Base-by-base conservation (phyloP, 2,113 vertebrate species). In the Platysternon megacephalum region DNA sequence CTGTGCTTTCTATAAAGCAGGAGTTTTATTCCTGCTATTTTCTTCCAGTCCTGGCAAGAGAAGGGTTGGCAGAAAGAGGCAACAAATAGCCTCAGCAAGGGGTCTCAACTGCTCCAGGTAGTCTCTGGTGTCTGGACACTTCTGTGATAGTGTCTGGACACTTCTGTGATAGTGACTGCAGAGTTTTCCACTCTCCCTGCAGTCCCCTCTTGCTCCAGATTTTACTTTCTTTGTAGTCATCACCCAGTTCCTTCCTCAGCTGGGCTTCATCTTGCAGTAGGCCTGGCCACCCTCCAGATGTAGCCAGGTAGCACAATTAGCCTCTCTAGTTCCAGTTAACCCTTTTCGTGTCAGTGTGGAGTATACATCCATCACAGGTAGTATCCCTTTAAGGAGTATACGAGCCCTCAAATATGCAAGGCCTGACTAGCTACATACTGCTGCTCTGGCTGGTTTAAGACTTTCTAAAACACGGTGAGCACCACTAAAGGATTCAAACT, bases 381-480 rank as follows among this genome's bases (percentile, higher is more conserved):
- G 13, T 88, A 26, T 42, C 84, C 1, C 6, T 74, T 94, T 91
- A 85, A 74, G 2, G 53, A 12, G 79, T 74, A 35, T 46, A 39
- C 55, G 74, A 81, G 39, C 5, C 11, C 17, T 86, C 87, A 56
- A 16, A 39, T 55, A 84, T 85, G 10, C 6, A 44, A 93, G 42
- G 28, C 22, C 52, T 65, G 88, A 68, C 65, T 87, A 22, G 2
- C 46, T 35, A 26, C 42, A 55, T 55, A 5, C 51, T 74, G 76
- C 42, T 85, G 17, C 79, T 89, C 87, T 72, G 39, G 3, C 46
- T 2, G 11, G 11, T 85, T 94, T 81, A 83, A 68, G 68, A 86
- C 35, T 24, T 39, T 44, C 8, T 86, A 82, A 92, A 86, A 1
- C 0, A 0, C 44, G 12, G 12, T 32, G 44, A 74, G 9, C 5